Evolutionary conservation across 2,113 vertebrate species (phyloP).

Genomic region (Piaya cayana): DNA sequence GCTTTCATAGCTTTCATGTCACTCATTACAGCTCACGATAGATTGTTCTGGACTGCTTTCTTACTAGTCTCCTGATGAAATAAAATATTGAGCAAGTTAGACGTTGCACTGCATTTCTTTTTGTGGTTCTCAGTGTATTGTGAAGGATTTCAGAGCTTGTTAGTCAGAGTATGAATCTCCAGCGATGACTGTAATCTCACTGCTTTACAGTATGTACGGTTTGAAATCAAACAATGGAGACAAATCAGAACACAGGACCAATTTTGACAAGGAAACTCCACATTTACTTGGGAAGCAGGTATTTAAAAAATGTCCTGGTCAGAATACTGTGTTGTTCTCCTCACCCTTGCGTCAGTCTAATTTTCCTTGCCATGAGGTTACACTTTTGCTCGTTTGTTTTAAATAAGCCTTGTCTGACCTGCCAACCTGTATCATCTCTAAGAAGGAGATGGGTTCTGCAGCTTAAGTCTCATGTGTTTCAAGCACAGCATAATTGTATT

Average conservation of each 20-base stretch:
- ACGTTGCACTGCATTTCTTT: neutral
- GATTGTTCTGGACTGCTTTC: slow-evolving; percentile 12
- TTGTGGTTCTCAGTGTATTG: slow-evolving; percentile 28
- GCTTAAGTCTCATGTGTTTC: slow-evolving; percentile 51
- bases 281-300: slow-evolving; percentile 12
- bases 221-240: slow-evolving; percentile 41
- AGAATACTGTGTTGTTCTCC: neutral
- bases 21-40: neutral
- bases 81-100: neutral
- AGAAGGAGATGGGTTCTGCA: slow-evolving; percentile 40
- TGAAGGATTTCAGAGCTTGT: slow-evolving; percentile 49
- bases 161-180: slow-evolving; percentile 23
- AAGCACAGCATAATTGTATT: slow-evolving; percentile 52
- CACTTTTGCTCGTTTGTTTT: slow-evolving; percentile 60
- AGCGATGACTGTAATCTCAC: slow-evolving; percentile 26
- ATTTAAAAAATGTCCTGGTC: slow-evolving; percentile 14
- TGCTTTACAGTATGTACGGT: neutral
- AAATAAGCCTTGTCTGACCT: slow-evolving; percentile 50
- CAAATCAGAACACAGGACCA: slow-evolving; percentile 15
- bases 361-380: slow-evolving; percentile 51
- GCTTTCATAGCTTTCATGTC: slow-evolving; percentile 15
- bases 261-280: neutral
- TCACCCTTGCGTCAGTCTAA: slow-evolving; percentile 2
- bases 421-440: slow-evolving; percentile 39
- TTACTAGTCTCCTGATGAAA: neutral